Conservation (phyloP, 2,113 vertebrate genomes). For the Halcyon senegalensis region DNA sequence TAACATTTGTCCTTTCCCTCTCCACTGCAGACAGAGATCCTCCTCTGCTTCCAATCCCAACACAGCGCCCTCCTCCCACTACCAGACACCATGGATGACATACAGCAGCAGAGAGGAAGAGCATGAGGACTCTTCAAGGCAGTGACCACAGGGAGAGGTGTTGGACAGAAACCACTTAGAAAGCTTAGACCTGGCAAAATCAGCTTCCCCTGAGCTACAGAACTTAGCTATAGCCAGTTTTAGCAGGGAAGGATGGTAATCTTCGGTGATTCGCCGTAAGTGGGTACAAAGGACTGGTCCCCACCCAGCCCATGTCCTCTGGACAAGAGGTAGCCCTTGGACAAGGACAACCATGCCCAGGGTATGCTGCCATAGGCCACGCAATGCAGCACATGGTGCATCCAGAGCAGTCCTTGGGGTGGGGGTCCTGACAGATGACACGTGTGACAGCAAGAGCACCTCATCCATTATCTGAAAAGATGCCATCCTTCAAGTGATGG, state of each 20-base stretch:
- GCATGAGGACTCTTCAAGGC: background rate
- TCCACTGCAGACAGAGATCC: background rate
- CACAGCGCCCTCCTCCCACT: background rate
- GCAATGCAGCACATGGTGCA: rapidly evolving
- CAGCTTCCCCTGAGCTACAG: background rate
- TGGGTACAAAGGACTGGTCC: background rate
- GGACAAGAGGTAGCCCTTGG: background rate
- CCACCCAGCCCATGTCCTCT: background rate
- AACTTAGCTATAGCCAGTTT: background rate
- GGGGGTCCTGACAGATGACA: background rate
- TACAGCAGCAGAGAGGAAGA: background rate
- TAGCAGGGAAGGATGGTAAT: background rate
- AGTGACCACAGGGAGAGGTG: rapidly evolving
- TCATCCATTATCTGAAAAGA: rapidly evolving
- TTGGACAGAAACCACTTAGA: background rate
- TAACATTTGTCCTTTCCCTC: constrained; percentile 43
- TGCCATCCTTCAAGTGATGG: background rate
- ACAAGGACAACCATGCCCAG: background rate
- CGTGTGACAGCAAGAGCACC: rapidly evolving
- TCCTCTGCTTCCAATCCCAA: background rate
- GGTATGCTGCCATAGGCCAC: rapidly evolving
- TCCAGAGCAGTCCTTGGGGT: background rate
- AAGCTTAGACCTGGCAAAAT: background rate
- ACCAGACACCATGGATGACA: background rate
- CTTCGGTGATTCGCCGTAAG: background rate